These are phyloP conservation scores for Orbicella faveolata DNA, from an alignment of 64 coral and sea anemone genomes.

Conservation along the genomic window DNA sequence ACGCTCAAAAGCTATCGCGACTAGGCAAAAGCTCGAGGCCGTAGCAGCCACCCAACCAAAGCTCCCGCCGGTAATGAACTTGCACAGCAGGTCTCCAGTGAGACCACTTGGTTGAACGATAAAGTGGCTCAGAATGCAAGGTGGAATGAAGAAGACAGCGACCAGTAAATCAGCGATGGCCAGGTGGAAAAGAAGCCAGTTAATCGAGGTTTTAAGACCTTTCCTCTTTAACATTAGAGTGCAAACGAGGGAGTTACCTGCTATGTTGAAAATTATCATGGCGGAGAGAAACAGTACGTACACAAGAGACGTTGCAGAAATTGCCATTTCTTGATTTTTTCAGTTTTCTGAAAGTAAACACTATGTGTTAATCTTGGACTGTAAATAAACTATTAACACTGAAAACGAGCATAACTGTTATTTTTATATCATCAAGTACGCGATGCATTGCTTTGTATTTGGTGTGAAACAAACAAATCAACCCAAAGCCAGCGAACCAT, in stretches of 20 bases:
- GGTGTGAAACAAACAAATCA: too few species aligned
- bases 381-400: background rate
- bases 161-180: constrained; percentile 53
- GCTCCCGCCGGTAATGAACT: constrained; percentile 8
- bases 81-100: constrained; percentile 35
- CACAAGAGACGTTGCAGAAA: background rate
- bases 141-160: constrained; percentile 30
- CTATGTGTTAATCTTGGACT: background rate
- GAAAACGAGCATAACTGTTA: too few species aligned
- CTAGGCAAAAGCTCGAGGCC: constrained; percentile 17
- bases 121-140: constrained; percentile 5
- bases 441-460: too few species aligned
- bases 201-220: constrained; percentile 36
- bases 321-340: constrained; percentile 2
- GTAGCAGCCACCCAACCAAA: constrained; percentile 5
- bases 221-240: constrained; percentile 12
- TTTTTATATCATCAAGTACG: too few species aligned
- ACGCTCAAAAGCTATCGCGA: constrained; percentile 33
- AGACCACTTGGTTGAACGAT: constrained; percentile 26
- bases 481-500: too few species aligned
- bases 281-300: background rate
- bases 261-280: constrained; percentile 50
- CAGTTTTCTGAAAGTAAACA: background rate
- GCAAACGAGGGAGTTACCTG: constrained; percentile 51
- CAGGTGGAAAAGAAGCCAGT: constrained; percentile 59